Evolutionary conservation across 2,113 vertebrate species (phyloP).

Genomic region (Polypterus bichir): DNA sequence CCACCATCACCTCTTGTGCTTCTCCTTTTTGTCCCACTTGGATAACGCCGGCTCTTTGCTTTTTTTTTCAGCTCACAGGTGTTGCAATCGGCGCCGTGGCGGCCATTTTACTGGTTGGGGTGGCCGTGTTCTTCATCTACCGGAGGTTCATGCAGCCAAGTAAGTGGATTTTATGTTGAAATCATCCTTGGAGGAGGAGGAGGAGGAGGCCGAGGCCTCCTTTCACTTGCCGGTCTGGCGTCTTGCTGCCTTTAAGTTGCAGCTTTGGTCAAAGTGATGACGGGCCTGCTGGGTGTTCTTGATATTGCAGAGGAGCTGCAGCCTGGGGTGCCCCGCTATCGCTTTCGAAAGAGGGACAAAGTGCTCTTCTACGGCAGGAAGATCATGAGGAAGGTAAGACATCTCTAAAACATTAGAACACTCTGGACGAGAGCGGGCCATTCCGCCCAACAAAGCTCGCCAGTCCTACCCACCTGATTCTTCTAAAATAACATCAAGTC

Average conservation of each 20-base stretch:
- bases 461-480: too few relatives aligned
- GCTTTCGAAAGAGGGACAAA: conserved; percentile 85
- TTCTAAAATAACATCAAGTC: too few relatives aligned
- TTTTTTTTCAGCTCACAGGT: conserved; percentile 51
- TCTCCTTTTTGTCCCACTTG: too few relatives aligned
- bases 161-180: conserved; percentile 40
- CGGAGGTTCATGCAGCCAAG: conserved; percentile 52
- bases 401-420: background rate
- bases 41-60: background rate
- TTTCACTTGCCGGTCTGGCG: background rate
- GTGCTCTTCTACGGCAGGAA: conserved; percentile 87
- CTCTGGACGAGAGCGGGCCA: too few relatives aligned
- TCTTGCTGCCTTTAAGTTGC: background rate
- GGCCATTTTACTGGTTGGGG: conserved; percentile 39
- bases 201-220: too few relatives aligned
- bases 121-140: conserved; percentile 54
- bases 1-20: too few relatives aligned
- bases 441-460: too few relatives aligned
- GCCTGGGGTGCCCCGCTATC: conserved; percentile 60
- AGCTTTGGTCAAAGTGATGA: background rate
- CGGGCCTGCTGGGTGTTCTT: background rate
- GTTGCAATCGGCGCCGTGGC: conserved; percentile 55
- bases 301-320: conserved; percentile 51
- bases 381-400: conserved; percentile 81
- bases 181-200: too few relatives aligned